Evolutionary conservation across 2,113 vertebrate genomes (phyloP).

Genomic region (Carollia perspicillata): DNA sequence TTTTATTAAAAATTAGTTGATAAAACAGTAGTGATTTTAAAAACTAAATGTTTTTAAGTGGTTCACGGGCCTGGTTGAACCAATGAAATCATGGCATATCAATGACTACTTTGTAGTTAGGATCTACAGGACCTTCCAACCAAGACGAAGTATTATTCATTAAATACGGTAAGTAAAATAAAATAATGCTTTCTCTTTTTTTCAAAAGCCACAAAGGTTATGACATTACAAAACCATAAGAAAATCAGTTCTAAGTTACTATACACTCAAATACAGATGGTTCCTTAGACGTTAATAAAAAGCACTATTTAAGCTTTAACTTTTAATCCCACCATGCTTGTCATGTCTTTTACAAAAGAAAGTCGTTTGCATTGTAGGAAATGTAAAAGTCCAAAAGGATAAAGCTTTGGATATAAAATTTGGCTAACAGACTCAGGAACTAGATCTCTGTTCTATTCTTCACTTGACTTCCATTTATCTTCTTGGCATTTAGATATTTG

Average conservation of each 20-base stretch:
- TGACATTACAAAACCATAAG: conserved; percentile 28
- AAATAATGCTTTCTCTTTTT: not conserved
- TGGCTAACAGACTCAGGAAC: not conserved
- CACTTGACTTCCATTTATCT: conserved; percentile 11
- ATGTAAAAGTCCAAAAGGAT: not conserved
- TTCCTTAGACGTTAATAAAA: conserved; percentile 14
- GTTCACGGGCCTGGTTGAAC: not conserved
- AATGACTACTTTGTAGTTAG: not conserved
- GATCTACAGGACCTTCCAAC: not conserved
- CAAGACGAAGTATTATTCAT: conserved; percentile 32
- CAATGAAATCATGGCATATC: not conserved
- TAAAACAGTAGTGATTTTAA: conserved; percentile 21
- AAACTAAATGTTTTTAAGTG: conserved; percentile 17
- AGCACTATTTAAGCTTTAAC: not conserved
- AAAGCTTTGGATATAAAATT: not conserved
- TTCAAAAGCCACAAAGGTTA: conserved; percentile 37
- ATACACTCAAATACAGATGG: conserved; percentile 20
- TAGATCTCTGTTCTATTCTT: not conserved
- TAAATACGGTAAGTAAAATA: conserved; percentile 20
- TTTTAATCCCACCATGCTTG: conserved; percentile 14
- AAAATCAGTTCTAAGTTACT: conserved; percentile 5
- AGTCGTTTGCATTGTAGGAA: not conserved
- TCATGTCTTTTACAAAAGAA: not conserved
- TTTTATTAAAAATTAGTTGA: conserved; percentile 4
- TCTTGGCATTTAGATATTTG: not conserved